Base-by-base conservation (phyloP, 2,888 invertebrate species). In the Agrypnus murinus region DNA sequence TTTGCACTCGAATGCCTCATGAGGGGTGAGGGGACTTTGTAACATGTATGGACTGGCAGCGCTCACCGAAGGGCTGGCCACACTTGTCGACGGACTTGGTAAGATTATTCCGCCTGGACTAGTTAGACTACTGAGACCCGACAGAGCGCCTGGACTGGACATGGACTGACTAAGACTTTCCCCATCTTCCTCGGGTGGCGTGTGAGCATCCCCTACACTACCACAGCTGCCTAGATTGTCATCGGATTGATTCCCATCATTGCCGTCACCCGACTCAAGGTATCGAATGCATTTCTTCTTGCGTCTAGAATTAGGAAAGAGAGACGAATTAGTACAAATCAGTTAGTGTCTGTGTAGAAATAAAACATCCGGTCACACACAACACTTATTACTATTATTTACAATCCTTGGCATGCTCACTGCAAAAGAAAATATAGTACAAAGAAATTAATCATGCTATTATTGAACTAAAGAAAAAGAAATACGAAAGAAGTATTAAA, bases 251-350 rank as follows among this genome's bases (percentile, higher is more conserved):
- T 89, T 89, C 72, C 89, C 89, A 77, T 87, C 88, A 78, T 89
- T 89, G 75, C 88, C 89, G 81, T 90, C 92, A 75, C 88, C 88
- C 79, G 93, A 92, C 89, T 96, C 96, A 93, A 96, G 93, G 89
- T 97, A 97, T 80, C 97, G 94, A 84, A 97, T 95, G 90, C 97
- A 97, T 88, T 97, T 97, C 88, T 97, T 97, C 92, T 97, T 97
- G 90, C 97, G 95, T 90, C 96, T 97, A 89, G 4, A 89, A 89
- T n/a, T n/a, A n/a, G n/a, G n/a, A n/a, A n/a, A n/a, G n/a, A n/a
- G n/a, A n/a, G n/a, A n/a, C n/a, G n/a, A 78, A 73, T 43, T 36
- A 55, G 15, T n/a, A 48, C 9, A 3, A 34, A 14, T 8, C 7
- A 46, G 17, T 46, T 46, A 46, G 9, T n/a, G n/a, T n/a, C n/a